These are phyloP conservation scores for Xiphophorus hellerii DNA, from an alignment of 2,113 vertebrate species.

Conservation along the genomic window DNA sequence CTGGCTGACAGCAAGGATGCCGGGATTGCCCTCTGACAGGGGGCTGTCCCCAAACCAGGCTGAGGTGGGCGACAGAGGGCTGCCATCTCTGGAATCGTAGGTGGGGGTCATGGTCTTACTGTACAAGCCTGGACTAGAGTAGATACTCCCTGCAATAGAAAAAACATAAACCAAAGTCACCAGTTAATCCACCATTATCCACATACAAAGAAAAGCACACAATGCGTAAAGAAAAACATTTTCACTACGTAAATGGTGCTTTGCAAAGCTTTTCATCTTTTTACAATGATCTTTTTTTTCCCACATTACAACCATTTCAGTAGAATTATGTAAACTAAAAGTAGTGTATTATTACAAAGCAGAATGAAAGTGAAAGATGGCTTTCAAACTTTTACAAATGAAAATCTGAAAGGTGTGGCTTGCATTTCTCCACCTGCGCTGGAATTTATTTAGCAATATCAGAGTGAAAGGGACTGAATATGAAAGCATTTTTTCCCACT, in stretches of 20 bases:
- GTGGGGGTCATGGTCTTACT: slow-evolving; percentile 99
- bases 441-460: background rate
- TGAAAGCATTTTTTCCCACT: background rate
- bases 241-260: too few species aligned
- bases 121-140: slow-evolving; percentile 97
- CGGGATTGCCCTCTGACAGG: slow-evolving; percentile 96
- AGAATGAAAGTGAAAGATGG: background rate
- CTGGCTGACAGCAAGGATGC: slow-evolving; percentile 97
- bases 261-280: too few species aligned
- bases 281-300: too few species aligned
- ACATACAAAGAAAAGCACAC: background rate
- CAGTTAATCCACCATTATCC: slow-evolving; percentile 10
- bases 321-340: background rate
- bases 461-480: background rate
- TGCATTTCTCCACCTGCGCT: background rate
- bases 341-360: background rate
- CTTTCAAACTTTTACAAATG: background rate
- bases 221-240: background rate
- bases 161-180: slow-evolving; percentile 18
- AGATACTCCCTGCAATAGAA: slow-evolving; percentile 91
- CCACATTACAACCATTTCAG: background rate
- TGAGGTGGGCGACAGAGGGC: slow-evolving; percentile 94
- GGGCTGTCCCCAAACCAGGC: slow-evolving; percentile 99
- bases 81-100: slow-evolving; percentile 96
- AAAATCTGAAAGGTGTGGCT: background rate